Percentiles rank a stretch among this genome's conserved stretches.
These are phyloP conservation scores for Molossus molossus DNA, from an alignment of 2,797 vertebrate genomes.

Conservation along the genomic window DNA sequence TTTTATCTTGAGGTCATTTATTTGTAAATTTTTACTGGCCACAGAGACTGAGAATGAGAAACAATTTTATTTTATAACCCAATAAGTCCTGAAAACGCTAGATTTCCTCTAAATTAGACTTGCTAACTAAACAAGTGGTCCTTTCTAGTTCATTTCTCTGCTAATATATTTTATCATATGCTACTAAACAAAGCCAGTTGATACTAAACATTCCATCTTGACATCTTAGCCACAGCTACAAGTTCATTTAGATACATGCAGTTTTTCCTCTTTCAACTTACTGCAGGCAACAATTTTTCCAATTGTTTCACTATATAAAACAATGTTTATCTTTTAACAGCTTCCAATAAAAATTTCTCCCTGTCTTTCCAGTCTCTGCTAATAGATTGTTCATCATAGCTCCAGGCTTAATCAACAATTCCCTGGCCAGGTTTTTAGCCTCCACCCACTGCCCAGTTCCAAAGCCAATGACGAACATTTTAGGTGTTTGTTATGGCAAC, in stretches of 20 bases:
- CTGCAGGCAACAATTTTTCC: not conserved
- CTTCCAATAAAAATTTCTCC: not conserved
- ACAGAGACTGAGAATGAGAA: not conserved
- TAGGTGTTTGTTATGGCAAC: not conserved
- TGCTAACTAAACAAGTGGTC: not conserved
- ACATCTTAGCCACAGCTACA: not conserved
- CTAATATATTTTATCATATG: not conserved
- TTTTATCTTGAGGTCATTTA: not conserved
- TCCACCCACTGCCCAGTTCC: not conserved
- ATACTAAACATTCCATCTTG: not conserved
- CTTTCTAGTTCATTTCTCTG: not conserved
- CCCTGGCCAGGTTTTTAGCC: not conserved
- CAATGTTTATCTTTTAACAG: not conserved
- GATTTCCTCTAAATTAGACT: not conserved
- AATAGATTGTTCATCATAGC: not conserved
- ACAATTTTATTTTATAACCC: constrained; percentile 14
- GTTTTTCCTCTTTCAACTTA: not conserved
- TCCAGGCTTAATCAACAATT: not conserved
- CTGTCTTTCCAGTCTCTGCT: not conserved
- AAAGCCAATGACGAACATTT: not conserved
- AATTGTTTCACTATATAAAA: not conserved
- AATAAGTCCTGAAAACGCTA: not conserved
- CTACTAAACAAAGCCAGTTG: not conserved
- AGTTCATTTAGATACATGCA: not conserved
- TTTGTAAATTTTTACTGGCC: not conserved